Evolutionary conservation across 1,140 invertebrate genomes (phyloP).

Genomic region (Mesaphorura yosii): DNA sequence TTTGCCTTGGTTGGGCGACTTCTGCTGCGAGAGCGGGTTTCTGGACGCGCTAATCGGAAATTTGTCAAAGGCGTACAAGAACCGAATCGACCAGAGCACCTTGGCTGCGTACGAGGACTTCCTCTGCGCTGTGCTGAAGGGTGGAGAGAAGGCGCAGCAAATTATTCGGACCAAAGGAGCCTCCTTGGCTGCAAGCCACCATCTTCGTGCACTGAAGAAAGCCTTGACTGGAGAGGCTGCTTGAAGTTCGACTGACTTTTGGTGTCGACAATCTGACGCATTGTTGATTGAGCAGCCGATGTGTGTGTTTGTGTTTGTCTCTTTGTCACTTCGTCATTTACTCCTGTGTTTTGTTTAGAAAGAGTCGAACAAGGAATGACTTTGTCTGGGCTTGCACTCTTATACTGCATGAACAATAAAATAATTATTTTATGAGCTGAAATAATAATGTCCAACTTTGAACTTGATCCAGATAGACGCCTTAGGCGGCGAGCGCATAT

Average conservation of each 20-base stretch:
- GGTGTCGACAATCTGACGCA: background rate
- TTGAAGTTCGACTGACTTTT: background rate
- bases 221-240: slow-evolving; percentile 12
- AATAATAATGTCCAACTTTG: no score
- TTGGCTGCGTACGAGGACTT: slow-evolving; percentile 83
- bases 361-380: no score
- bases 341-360: no score
- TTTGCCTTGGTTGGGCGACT: slow-evolving; percentile 79
- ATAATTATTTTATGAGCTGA: no score
- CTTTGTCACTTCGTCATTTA: no score
- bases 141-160: slow-evolving; percentile 48
- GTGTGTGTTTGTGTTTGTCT: no score
- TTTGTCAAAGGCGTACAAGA: slow-evolving; percentile 65
- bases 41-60: slow-evolving; percentile 70
- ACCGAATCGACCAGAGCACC: slow-evolving; percentile 63
- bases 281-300: no score
- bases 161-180: slow-evolving; percentile 72
- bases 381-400: no score
- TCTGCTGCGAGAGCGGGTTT: slow-evolving; percentile 84
- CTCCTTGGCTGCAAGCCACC: slow-evolving; percentile 26
- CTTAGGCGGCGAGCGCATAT: no score
- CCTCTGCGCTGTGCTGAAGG: slow-evolving; percentile 67
- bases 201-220: slow-evolving; percentile 26
- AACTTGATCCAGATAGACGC: no score
- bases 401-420: no score